Base-by-base conservation (phyloP, 1,140 invertebrate genomes). In the Heliothis virescens region DNA sequence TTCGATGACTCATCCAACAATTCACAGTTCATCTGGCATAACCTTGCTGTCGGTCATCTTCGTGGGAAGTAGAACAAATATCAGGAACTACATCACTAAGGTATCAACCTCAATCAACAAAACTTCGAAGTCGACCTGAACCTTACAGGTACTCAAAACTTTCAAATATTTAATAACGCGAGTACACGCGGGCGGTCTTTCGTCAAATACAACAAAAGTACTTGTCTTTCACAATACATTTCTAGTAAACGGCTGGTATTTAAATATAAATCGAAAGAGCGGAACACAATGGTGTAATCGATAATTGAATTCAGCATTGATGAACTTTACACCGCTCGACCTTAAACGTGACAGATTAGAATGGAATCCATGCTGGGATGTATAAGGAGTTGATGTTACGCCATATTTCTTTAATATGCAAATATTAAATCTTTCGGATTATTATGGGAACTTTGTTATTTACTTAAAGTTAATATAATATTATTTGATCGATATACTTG, bases 231-330 rank as follows among this genome's bases (percentile, higher is more conserved):
- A 93, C 90, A 94, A 94, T 90, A 85, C 89, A 87, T 91, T 93
- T 92, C 88, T 93, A 83, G 90, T 93, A 94, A 94, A 93, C 88
- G 91, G 84, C 84, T 94, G 92, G 89, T 94, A 94, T 94, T 94
- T 94, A 94, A 94, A 94, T 94, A 94, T 94, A 92, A 94, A 92
- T 92, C 92, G 90, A 93, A 91, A 93, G 93, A 94, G 89, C 91
- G 89, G 91, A 94, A 93, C 89, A 94, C 92, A 94, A 94, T 94
- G 91, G 90, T 92, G 92, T 93, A 94, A 94, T 94, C 91, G 92
- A 91, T 94, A 94, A 94, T 94, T 94, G 93, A 94, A 94, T 94
- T 94, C 92, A 93, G 89, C 90, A 93, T 91, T 94, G 92, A 94
- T 94, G 93, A 94, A 94, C 93, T 94, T 94, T 94, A 94, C 90